These are phyloP conservation scores for Chrysogorgia sp. DNA, from an alignment of 92 coral and sea anemone species.

Conservation along the genomic window DNA sequence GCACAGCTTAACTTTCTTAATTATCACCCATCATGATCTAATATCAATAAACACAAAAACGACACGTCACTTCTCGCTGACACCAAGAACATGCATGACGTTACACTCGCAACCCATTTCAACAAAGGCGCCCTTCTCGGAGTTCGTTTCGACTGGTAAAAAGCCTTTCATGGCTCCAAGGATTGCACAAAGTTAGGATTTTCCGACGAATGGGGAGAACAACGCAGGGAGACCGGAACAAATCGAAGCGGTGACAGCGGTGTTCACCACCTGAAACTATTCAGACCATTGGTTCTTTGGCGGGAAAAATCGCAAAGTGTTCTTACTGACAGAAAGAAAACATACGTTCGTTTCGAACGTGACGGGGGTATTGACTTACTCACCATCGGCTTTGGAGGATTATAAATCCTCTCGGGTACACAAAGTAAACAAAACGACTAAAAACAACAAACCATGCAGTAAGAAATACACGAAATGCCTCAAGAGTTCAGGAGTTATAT, in stretches of 20 bases:
- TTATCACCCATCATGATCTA: neutral
- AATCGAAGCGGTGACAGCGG: neutral
- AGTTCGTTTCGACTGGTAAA: too few relatives aligned
- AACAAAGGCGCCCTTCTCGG: too few relatives aligned
- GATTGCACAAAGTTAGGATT: too few relatives aligned
- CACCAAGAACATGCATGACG: neutral
- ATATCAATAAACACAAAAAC: neutral
- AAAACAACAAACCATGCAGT: neutral
- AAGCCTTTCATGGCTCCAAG: too few relatives aligned
- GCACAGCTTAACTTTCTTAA: neutral
- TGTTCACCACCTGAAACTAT: too few relatives aligned
- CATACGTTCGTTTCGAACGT: neutral
- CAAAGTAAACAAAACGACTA: neutral
- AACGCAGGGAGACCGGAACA: too few relatives aligned
- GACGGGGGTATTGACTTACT: neutral
- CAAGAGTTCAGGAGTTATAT: neutral
- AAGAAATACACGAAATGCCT: too few relatives aligned
- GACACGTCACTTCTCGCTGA: neutral
- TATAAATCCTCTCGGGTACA: neutral
- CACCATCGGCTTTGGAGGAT: neutral
- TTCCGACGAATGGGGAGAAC: too few relatives aligned
- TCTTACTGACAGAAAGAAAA: neutral
- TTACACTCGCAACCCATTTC: neutral
- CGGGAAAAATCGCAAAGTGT: neutral
- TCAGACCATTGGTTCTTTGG: too few relatives aligned